A percentile compares a stretch with the other conserved stretches of the same genome.
Evolutionary conservation across 2,113 vertebrate species (phyloP).

Genomic region (Cyphomyrus discorhynchus): DNA sequence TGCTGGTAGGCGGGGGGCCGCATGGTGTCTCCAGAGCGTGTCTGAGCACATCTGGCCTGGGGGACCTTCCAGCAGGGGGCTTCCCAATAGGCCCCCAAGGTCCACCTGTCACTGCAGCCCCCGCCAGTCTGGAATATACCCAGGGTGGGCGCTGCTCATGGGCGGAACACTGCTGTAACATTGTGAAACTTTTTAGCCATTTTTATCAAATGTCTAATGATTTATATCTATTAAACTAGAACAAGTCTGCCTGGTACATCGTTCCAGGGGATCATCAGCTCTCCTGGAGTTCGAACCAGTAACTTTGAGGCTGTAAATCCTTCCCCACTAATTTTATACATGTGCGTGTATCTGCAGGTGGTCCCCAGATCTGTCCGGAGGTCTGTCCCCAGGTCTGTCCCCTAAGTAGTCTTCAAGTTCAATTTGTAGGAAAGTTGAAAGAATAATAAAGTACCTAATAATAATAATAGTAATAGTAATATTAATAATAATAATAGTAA

Average conservation of each 20-base stretch:
- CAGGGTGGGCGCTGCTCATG: background rate
- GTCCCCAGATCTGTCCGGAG: background rate
- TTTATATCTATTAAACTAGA: background rate
- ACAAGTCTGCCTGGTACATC: background rate
- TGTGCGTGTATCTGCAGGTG: background rate
- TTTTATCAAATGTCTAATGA: background rate
- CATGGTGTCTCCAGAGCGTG: background rate
- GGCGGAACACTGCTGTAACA: background rate
- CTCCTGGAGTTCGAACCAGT: background rate
- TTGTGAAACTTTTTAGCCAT: background rate
- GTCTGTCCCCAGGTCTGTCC: background rate
- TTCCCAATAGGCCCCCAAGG: background rate
- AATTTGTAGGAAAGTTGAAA: background rate
- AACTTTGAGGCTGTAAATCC: background rate
- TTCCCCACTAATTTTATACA: background rate
- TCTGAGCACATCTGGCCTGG: background rate
- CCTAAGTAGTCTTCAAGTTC: background rate
- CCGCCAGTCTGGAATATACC: background rate
- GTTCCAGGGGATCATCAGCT: background rate
- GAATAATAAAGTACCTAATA: background rate
- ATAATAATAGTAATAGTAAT: too few species aligned
- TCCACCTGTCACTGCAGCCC: background rate
- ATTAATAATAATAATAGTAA: too few species aligned
- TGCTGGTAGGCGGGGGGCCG: background rate
- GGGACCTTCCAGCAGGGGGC: background rate